Percentiles rank a stretch among this genome's conserved stretches.
Evolutionary conservation across 2,797 vertebrate genomes (phyloP).

Genomic region (Cynopterus sphinx): DNA sequence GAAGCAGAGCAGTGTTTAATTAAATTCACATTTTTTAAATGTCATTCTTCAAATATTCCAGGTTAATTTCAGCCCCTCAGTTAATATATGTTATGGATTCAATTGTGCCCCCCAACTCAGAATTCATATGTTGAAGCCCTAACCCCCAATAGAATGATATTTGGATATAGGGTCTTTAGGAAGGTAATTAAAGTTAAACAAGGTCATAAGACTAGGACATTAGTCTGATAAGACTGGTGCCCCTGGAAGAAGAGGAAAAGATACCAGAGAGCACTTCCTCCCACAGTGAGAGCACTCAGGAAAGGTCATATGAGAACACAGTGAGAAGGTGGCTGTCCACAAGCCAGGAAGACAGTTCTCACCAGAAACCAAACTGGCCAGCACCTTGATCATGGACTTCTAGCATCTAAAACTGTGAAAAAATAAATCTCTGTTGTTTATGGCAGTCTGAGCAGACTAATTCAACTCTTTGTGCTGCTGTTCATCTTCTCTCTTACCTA

Average conservation of each 20-base stretch:
- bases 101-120: background rate
- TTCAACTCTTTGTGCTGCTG: background rate
- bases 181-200: background rate
- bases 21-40: slow-evolving; percentile 11
- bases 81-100: background rate
- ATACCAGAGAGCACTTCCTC: background rate
- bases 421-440: background rate
- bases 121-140: background rate
- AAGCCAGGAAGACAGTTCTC: background rate
- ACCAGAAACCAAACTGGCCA: background rate
- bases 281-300: background rate
- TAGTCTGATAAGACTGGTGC: background rate
- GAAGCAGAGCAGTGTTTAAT: background rate
- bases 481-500: background rate
- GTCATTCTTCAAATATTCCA: background rate
- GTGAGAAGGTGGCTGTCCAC: background rate
- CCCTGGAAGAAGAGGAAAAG: background rate
- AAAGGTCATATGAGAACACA: background rate
- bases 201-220: background rate
- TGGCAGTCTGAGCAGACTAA: background rate
- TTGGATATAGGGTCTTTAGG: background rate
- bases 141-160: background rate
- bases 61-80: background rate
- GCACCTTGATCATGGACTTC: background rate
- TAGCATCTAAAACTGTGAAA: background rate